Evolutionary conservation across 92 coral and sea anemone species (phyloP), one percentile per base, ranked within the genome.

Genomic region (Zoanthus sansibaricus): DNA sequence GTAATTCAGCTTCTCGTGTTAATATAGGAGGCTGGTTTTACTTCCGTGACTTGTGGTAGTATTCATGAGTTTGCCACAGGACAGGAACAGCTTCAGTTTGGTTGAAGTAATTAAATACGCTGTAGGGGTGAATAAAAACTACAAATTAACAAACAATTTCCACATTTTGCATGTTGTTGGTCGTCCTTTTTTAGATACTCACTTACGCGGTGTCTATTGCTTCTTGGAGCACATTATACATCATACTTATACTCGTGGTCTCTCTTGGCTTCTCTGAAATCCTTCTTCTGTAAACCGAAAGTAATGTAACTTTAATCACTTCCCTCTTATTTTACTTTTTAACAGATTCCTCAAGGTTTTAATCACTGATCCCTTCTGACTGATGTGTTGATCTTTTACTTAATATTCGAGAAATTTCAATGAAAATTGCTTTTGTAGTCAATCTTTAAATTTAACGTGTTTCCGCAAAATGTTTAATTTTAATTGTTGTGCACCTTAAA

Each of bases 291-390:
- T 61, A 44, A 69, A 20, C 72, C 18, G 21, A 67, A 0, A 18
- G 74, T 64, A 80, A 67, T 45, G 7, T 80, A 80, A 78, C 83
- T 21, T 59, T 17, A 16, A 66, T 9, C 8, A 13, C 7, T 7
- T 80, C 18, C 8, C 44, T 59, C 45, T 44, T 45, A 14, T 64
- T 64, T 61, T 80, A 25, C 18, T 49, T 79, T 64, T 21, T 80
- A 80, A 80, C 85, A 66, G 15, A 61, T 66, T 80, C 49, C 46
- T 72, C 56, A 25, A 12, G 51, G 15, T 80, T 37, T 55, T 80
- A 32, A 67, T 80, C 85, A 80, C 85, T 80, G 85, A 80, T 80
- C 85, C 85, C 75, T 66, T 49, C 75, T 64, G 85, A 79, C 75
- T 68, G 37, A 80, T 80, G 85, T 46, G 58, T 67, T 80, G 85